A percentile compares a stretch with the other conserved stretches of the same genome.
These are phyloP conservation scores for Eupithecia insigniata DNA, from an alignment of 2,888 invertebrate species.

Conservation along the genomic window DNA sequence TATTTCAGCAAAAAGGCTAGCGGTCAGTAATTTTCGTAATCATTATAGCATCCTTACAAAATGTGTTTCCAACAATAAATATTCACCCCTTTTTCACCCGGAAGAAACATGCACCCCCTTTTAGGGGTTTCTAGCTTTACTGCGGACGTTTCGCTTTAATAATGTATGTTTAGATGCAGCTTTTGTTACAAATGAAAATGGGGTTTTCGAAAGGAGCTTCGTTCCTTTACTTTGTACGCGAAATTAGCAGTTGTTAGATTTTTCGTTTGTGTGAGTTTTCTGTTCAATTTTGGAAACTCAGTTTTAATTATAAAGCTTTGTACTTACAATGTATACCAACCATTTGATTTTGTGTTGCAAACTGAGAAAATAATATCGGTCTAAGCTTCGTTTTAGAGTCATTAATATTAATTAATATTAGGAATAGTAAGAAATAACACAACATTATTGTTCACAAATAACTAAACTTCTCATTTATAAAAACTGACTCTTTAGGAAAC, in stretches of 20 bases:
- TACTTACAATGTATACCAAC: not conserved
- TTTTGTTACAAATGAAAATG: constrained; percentile 36
- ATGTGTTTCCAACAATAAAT: constrained; percentile 8
- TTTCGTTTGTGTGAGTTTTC: not conserved
- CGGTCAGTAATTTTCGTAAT: constrained; percentile 7
- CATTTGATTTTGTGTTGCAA: not conserved
- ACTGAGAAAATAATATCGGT: no score
- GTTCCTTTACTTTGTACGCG: constrained; percentile 21
- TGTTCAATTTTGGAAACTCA: constrained; percentile 10
- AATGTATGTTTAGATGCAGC: constrained; percentile 37
- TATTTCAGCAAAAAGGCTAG: not conserved
- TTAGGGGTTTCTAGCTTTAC: constrained; percentile 27
- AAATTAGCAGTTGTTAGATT: constrained; percentile 14
- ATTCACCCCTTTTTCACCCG: constrained; percentile 34
- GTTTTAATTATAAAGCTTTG: not conserved
- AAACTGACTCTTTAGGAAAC: no score
- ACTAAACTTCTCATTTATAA: no score
- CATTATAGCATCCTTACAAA: constrained; percentile 28
- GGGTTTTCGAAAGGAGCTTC: constrained; percentile 29
- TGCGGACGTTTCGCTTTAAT: constrained; percentile 29
- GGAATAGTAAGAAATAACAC: no score
- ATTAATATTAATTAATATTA: not conserved
- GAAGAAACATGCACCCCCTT: constrained; percentile 45
- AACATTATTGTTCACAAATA: no score
- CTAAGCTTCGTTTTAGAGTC: not conserved